A percentile compares a stretch with the other conserved stretches of the same genome.
Conservation (phyloP, 1,140 invertebrate genomes). For the Rhynchophorus ferrugineus region DNA sequence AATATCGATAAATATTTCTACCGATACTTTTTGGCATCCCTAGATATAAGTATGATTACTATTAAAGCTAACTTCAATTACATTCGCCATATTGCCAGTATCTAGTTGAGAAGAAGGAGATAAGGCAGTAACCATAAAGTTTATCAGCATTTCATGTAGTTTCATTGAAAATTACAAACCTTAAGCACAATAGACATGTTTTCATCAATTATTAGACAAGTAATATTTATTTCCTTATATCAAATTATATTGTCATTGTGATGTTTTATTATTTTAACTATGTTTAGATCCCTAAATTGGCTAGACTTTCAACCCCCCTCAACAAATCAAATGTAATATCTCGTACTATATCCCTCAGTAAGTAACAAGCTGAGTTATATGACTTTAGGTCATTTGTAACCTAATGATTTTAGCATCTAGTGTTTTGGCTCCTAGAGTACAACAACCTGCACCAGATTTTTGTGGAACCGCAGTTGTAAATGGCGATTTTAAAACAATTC, state of each 20-base stretch:
- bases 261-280: neutral
- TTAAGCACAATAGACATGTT: constrained; percentile 34
- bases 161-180: constrained; percentile 18
- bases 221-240: constrained; percentile 23
- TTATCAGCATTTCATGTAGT: neutral
- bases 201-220: constrained; percentile 30
- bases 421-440: constrained; percentile 47
- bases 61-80: too few species aligned
- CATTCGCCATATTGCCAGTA: neutral
- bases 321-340: neutral
- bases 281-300: neutral
- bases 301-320: neutral
- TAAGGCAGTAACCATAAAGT: constrained; percentile 5
- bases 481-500: constrained; percentile 83
- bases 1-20: too few species aligned
- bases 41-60: too few species aligned
- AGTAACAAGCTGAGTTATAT: too few species aligned
- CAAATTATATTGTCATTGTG: neutral
- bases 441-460: constrained; percentile 84
- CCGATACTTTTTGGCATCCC: too few species aligned
- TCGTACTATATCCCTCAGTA: neutral
- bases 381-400: too few species aligned
- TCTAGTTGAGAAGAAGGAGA: neutral
- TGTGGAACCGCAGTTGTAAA: constrained; percentile 79
- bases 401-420: constrained; percentile 27